Conservation (phyloP, 2,113 vertebrate genomes). For the Peromyscus maniculatus region DNA sequence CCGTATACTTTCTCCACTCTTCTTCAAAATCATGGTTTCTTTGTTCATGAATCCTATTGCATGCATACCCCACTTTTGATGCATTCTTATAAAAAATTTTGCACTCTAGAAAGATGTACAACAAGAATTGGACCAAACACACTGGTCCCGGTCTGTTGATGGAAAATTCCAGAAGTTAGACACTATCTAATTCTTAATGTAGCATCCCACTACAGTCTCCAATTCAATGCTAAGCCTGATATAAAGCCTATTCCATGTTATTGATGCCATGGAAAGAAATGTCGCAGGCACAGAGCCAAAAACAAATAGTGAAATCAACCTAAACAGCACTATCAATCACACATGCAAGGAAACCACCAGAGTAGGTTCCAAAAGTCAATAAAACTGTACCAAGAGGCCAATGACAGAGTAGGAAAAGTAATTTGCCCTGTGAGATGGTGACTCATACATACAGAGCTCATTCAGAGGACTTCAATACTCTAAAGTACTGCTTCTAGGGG, state of each 20-base stretch:
- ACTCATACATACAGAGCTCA: neutral
- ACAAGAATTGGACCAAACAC: neutral
- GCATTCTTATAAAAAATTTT: neutral
- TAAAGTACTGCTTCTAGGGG: neutral
- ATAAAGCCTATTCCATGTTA: neutral
- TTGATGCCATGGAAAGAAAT: neutral
- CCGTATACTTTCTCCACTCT: neutral
- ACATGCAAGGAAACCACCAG: neutral
- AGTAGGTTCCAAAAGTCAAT: neutral
- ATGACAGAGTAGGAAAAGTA: neutral
- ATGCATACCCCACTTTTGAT: neutral
- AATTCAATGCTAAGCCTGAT: neutral
- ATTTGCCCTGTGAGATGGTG: neutral
- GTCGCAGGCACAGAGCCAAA: neutral
- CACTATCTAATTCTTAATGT: neutral
- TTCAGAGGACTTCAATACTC: fast-evolving
- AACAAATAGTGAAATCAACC: neutral
- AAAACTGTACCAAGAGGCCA: neutral
- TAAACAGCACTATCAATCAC: neutral
- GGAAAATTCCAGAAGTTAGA: neutral
- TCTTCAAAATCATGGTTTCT: neutral
- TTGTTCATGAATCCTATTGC: neutral
- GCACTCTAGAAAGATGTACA: neutral
- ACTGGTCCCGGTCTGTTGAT: neutral
- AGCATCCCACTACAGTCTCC: neutral